phyloP scores from a whole-genome alignment of 2,113 vertebrate species.

The Malaclemys terrapin region DNA sequence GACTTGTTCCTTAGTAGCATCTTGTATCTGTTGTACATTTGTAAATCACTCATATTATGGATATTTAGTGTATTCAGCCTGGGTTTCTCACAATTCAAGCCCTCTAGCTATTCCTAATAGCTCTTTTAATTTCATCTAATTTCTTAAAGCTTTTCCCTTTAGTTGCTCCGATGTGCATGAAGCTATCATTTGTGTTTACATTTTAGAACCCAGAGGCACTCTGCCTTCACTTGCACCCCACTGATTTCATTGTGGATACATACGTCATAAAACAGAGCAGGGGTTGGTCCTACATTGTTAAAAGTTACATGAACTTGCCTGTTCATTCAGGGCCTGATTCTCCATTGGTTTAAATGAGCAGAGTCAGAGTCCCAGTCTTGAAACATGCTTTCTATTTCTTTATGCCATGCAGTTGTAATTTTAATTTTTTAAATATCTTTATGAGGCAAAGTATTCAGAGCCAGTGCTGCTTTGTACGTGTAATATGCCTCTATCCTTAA shows the following conservation, averaged over 20 bases:
- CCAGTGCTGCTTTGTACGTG: not conserved
- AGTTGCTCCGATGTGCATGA: not conserved
- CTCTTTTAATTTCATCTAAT: not conserved
- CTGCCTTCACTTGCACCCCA: not conserved
- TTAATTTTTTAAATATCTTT: not conserved
- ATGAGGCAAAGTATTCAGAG: not conserved
- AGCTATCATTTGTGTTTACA: not conserved
- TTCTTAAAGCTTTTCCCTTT: not conserved
- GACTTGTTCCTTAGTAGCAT: not conserved
- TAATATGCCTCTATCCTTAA: not conserved
- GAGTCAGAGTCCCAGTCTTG: not conserved
- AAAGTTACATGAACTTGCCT: not conserved
- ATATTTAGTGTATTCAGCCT: not conserved
- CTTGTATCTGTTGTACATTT: not conserved
- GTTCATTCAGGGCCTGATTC: not conserved
- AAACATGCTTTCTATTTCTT: not conserved
- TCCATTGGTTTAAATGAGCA: not conserved
- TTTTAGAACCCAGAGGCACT: not conserved
- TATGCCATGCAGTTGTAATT: not conserved
- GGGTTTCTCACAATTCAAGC: not conserved
- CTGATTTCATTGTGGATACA: not conserved
- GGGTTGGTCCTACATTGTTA: not conserved
- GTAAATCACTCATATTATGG: not conserved
- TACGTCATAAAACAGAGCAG: not conserved
- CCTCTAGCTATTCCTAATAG: not conserved